phyloP scores from a whole-genome alignment of 2,888 invertebrate genomes.

The Danaus chrysippus region DNA sequence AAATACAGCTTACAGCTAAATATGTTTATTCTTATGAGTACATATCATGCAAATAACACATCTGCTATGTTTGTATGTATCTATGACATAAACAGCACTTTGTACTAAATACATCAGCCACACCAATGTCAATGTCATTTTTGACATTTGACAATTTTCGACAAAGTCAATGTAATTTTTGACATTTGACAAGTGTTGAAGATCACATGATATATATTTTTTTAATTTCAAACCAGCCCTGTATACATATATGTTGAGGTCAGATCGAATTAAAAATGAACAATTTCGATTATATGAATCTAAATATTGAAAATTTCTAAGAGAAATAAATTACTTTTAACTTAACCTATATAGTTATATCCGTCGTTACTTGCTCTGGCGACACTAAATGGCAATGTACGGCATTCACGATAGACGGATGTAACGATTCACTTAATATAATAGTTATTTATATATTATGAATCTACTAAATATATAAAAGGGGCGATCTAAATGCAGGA shows the following conservation, averaged over 20 bases:
- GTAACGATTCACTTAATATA: conserved; percentile 49
- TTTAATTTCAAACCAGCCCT: conserved; percentile 9
- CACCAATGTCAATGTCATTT: no score
- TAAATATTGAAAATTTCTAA: conserved; percentile 39
- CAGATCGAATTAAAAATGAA: conserved; percentile 13
- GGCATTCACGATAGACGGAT: conserved; percentile 50
- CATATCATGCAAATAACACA: conserved; percentile 38
- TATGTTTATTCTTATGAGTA: conserved; percentile 35
- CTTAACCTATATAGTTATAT: conserved; percentile 49
- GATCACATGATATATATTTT: background rate
- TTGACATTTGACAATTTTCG: no score
- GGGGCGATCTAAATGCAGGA: conserved; percentile 67
- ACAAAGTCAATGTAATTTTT: no score
- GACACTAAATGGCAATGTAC: conserved; percentile 45
- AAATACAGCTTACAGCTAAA: conserved; percentile 47
- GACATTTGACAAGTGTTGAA: no score
- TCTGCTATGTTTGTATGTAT: background rate
- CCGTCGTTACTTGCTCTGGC: conserved; percentile 38
- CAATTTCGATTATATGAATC: conserved; percentile 15
- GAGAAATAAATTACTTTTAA: conserved; percentile 52
- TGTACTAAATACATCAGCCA: background rate
- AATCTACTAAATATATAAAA: conserved; percentile 49
- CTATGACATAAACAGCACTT: background rate
- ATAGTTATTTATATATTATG: conserved; percentile 48
- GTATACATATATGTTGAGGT: conserved; percentile 37